Evolutionary conservation across 2,888 invertebrate species (phyloP).

Genomic region (Petrolisthes manimaculis): DNA sequence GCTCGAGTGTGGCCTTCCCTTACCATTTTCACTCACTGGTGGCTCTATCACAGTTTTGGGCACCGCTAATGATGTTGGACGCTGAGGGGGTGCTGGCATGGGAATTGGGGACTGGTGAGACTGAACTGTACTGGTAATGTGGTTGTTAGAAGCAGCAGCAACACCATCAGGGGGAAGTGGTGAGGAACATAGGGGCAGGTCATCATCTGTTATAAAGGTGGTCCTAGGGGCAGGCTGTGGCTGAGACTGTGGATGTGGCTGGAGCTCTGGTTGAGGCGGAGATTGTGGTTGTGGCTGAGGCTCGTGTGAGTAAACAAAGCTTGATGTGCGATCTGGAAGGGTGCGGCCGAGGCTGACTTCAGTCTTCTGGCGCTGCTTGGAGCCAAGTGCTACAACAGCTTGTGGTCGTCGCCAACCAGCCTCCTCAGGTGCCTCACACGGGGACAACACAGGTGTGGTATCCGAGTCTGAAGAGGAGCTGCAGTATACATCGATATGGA

Average conservation of each 20-base stretch:
- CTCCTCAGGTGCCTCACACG: slow-evolving; percentile 30
- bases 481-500: slow-evolving; percentile 66
- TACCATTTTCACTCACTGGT: neutral
- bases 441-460: slow-evolving; percentile 32
- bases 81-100: slow-evolving; percentile 36
- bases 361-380: slow-evolving; percentile 59
- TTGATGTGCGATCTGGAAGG: slow-evolving; percentile 37
- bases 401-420: slow-evolving; percentile 27
- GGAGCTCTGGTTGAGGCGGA: neutral
- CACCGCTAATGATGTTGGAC: slow-evolving; percentile 47
- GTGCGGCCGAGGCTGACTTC: slow-evolving; percentile 41
- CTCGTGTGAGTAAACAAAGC: slow-evolving; percentile 44
- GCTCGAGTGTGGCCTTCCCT: slow-evolving; percentile 32
- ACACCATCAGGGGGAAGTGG: slow-evolving; percentile 27
- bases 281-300: neutral
- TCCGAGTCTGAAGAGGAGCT: slow-evolving; percentile 48
- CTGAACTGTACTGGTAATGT: neutral
- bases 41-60: slow-evolving; percentile 19
- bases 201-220: slow-evolving; percentile 60
- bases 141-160: neutral
- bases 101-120: slow-evolving; percentile 34
- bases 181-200: slow-evolving; percentile 44
- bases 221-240: slow-evolving; percentile 22
- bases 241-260: neutral
- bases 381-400: slow-evolving; percentile 61